A percentile compares a stretch with the other conserved stretches of the same genome.
Conservation (phyloP, 2,797 vertebrate genomes). For the Astyanax mexicanus region DNA sequence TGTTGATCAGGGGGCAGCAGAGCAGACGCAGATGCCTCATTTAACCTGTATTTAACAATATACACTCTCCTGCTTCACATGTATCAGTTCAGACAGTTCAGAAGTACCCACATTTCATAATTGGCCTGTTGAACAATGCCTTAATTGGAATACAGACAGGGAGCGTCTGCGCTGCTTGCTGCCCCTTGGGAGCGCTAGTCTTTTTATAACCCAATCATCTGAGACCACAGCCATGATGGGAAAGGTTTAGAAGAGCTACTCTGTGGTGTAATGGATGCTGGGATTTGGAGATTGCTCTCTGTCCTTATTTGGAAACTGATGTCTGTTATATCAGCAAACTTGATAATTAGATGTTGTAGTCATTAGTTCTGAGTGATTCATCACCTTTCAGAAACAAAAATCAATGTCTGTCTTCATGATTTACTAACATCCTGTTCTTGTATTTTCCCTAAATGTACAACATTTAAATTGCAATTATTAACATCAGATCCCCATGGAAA, state of each 20-base stretch:
- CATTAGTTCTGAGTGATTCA: not conserved
- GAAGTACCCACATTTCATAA: not conserved
- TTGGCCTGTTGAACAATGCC: not conserved
- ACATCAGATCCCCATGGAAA: not conserved
- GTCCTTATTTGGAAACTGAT: not conserved
- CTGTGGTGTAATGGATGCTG: not conserved
- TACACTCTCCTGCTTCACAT: not conserved
- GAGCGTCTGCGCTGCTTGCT: not conserved
- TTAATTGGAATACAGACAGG: not conserved
- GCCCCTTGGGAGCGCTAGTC: not conserved
- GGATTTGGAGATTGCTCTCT: not conserved
- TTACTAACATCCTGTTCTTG: not conserved
- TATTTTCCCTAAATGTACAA: not conserved
- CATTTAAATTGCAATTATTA: not conserved
- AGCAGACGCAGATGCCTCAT: constrained; percentile 13
- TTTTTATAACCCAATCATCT: constrained; percentile 19
- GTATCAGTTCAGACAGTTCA: not conserved
- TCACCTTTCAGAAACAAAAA: too few species aligned
- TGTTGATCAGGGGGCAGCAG: constrained; percentile 4
- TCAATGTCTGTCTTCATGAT: too few species aligned
- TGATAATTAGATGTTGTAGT: not conserved
- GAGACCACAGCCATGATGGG: not conserved
- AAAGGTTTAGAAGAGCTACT: not conserved
- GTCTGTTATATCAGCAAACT: too few species aligned
- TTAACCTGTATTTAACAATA: constrained; percentile 3